These are phyloP conservation scores for Amiota minor DNA, from an alignment of 2,888 invertebrate species.

Conservation along the genomic window DNA sequence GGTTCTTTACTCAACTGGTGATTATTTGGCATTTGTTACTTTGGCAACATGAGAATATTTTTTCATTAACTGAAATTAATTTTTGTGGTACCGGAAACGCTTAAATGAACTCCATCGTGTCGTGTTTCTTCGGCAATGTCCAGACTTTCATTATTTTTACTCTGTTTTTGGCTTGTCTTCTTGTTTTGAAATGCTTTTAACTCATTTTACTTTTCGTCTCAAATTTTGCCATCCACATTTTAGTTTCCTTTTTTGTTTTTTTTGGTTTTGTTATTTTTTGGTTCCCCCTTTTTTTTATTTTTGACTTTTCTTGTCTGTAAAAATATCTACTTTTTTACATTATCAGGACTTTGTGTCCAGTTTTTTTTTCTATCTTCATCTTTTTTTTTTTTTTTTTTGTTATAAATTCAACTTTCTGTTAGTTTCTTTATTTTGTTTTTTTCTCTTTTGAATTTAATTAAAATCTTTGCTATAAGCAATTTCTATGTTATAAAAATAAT, in stretches of 20 bases:
- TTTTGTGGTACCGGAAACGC: slow-evolving; percentile 61
- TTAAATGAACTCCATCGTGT: slow-evolving; percentile 54
- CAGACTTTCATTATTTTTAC: background rate
- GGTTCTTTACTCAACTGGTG: no score
- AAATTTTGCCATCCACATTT: background rate
- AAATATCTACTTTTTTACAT: no score
- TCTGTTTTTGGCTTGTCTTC: background rate
- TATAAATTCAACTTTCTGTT: background rate
- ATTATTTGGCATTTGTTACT: no score
- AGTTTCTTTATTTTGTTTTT: background rate
- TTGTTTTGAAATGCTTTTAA: slow-evolving; percentile 21
- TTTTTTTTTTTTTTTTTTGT: background rate
- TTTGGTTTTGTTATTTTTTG: background rate
- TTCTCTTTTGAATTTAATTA: slow-evolving; percentile 12
- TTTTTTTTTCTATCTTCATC: no score
- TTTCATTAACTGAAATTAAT: slow-evolving; percentile 64
- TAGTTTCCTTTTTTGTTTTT: background rate
- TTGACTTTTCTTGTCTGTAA: no score
- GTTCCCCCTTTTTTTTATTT: no score
- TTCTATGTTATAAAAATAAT: background rate
- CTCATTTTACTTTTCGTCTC: slow-evolving; percentile 23
- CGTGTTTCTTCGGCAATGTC: slow-evolving; percentile 54
- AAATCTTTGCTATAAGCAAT: slow-evolving; percentile 4
- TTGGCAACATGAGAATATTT: no score
- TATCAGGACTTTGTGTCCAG: background rate